Evolutionary conservation across 2,888 invertebrate species (phyloP).

Genomic region (Lithosia quadra): DNA sequence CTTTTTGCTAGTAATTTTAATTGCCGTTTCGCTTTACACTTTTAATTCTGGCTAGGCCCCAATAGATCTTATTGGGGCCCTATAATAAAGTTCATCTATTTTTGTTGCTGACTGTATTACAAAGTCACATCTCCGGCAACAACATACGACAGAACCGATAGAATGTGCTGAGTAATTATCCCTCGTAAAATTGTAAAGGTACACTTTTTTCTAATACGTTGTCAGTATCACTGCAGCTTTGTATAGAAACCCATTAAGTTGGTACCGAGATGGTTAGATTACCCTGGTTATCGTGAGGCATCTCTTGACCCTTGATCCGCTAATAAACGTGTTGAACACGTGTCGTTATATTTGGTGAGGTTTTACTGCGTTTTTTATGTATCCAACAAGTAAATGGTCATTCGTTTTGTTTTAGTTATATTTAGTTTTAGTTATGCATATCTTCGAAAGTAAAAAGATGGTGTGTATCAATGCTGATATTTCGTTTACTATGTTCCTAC

Average conservation of each 20-base stretch:
- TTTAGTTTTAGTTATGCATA: background rate
- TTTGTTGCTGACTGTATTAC: slow-evolving; percentile 1
- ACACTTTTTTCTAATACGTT: slow-evolving; percentile 28
- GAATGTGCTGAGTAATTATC: slow-evolving; percentile 52
- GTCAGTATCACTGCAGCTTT: slow-evolving; percentile 41
- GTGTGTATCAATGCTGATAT: background rate
- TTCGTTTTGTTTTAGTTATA: background rate
- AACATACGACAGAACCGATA: slow-evolving; percentile 20
- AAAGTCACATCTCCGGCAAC: slow-evolving; percentile 10
- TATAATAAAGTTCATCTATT: background rate
- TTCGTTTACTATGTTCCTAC: no score
- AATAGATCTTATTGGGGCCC: no score
- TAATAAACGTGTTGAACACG: slow-evolving; percentile 78
- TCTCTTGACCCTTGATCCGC: slow-evolving; percentile 78
- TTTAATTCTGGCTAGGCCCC: no score
- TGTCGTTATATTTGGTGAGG: slow-evolving; percentile 63
- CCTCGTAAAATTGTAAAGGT: slow-evolving; percentile 31
- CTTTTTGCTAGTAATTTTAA: no score
- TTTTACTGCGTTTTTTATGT: slow-evolving; percentile 68
- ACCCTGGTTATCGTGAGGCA: slow-evolving; percentile 71
- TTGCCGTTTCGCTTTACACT: no score
- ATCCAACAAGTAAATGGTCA: slow-evolving; percentile 47
- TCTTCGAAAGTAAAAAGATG: background rate
- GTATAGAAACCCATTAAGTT: slow-evolving; percentile 48
- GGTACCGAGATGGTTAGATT: slow-evolving; percentile 61